A percentile compares a stretch with the other conserved stretches of the same genome.
Evolutionary conservation across 2,113 vertebrate genomes (phyloP).

Genomic region (Boleophthalmus pectinirostris): DNA sequence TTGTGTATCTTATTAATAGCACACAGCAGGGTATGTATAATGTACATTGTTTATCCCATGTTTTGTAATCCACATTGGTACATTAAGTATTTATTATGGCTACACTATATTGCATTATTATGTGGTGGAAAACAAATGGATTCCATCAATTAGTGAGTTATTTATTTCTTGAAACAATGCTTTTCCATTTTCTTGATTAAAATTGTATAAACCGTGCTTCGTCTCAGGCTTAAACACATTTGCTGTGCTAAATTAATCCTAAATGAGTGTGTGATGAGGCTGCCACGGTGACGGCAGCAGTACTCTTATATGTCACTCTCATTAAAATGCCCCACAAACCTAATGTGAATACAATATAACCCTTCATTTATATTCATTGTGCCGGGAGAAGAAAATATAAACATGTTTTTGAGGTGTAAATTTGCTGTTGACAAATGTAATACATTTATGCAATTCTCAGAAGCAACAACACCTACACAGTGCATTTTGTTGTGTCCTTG

Average conservation of each 20-base stretch:
- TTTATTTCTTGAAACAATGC: constrained; percentile 5
- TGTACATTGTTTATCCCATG: neutral
- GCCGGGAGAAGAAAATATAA: neutral
- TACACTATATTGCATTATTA: neutral
- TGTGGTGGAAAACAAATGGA: neutral
- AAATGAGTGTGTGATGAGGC: constrained; percentile 3
- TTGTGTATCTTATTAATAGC: neutral
- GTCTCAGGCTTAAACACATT: constrained; percentile 4
- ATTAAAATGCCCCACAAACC: neutral
- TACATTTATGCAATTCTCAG: neutral
- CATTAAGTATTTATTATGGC: constrained; percentile 3
- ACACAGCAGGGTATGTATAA: neutral
- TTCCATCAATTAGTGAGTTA: neutral
- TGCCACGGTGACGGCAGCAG: neutral
- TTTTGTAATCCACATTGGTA: neutral
- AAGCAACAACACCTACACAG: neutral
- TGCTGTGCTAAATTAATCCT: constrained; percentile 7
- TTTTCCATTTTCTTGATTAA: constrained; percentile 12
- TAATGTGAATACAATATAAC: neutral
- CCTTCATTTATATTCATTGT: neutral
- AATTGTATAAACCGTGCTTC: neutral
- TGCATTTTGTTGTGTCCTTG: neutral
- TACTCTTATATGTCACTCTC: constrained; percentile 2
- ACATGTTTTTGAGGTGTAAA: constrained; percentile 1
- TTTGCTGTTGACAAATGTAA: neutral